phyloP scores from a whole-genome alignment of 2,888 invertebrate genomes.

The Noctua janthe region DNA sequence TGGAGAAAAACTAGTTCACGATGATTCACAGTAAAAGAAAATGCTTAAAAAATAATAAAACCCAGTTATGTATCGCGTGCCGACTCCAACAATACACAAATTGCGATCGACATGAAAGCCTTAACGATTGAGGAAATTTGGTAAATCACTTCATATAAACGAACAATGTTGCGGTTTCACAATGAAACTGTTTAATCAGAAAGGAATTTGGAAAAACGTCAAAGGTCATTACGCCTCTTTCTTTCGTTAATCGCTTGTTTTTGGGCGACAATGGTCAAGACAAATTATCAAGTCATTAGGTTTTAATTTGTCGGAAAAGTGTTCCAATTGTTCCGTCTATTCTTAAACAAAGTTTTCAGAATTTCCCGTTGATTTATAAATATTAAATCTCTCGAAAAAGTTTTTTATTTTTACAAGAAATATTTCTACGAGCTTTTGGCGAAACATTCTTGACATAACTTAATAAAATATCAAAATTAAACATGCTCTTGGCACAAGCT shows the following conservation, averaged over 20 bases:
- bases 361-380: neutral
- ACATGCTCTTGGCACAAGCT: conserved; percentile 14
- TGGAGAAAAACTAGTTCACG: conserved; percentile 32
- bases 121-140: conserved; percentile 79
- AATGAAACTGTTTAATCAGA: conserved; percentile 71
- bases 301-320: conserved; percentile 32
- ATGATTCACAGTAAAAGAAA: conserved; percentile 47
- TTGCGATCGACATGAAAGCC: conserved; percentile 77
- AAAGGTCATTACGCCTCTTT: conserved; percentile 47
- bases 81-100: conserved; percentile 72
- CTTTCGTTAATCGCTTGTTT: conserved; percentile 46
- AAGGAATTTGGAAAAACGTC: conserved; percentile 66
- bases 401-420: neutral
- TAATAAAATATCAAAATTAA: neutral
- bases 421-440: neutral
- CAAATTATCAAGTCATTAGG: conserved; percentile 45
- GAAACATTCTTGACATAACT: neutral
- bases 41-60: conserved; percentile 61
- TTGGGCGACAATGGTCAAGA: conserved; percentile 30
- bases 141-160: conserved; percentile 78
- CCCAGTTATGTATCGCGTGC: conserved; percentile 73
- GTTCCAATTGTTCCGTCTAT: conserved; percentile 9
- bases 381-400: neutral
- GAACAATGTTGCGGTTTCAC: conserved; percentile 70
- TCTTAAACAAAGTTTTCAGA: neutral